These are phyloP conservation scores for Archips xylosteana DNA, from an alignment of 2,888 invertebrate genomes.

Conservation along the genomic window DNA sequence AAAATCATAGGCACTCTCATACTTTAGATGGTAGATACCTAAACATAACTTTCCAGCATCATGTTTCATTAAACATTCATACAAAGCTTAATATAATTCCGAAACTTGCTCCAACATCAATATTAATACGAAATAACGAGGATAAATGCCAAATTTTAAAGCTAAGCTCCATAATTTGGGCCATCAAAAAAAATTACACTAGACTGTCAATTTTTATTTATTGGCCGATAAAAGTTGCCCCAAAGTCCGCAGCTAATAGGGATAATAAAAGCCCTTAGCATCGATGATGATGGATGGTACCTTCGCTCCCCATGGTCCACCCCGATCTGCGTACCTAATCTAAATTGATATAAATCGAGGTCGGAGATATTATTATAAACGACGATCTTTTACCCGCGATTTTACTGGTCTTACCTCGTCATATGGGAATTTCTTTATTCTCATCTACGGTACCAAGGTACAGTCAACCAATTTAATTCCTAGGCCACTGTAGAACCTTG, in stretches of 20 bases:
- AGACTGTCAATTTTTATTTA: conserved; percentile 34
- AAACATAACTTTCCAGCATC: too few relatives aligned
- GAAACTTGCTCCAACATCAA: neutral
- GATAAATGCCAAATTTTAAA: conserved; percentile 1
- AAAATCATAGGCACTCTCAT: too few relatives aligned
- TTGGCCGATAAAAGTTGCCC: conserved; percentile 25
- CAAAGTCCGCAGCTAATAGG: conserved; percentile 36
- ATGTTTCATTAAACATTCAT: neutral
- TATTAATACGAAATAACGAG: neutral
- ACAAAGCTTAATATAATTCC: neutral
- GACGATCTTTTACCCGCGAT: conserved; percentile 1
- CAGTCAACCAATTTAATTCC: too few relatives aligned
- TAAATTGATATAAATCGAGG: conserved; percentile 41
- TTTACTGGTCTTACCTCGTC: neutral
- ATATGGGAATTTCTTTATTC: neutral
- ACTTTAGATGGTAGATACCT: too few relatives aligned
- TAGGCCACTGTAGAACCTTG: too few relatives aligned
- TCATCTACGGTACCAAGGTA: too few relatives aligned
- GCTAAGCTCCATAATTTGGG: neutral
- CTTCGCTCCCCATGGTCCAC: conserved; percentile 13
- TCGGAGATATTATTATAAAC: conserved; percentile 26
- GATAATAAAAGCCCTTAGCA: conserved; percentile 31
- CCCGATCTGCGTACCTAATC: conserved; percentile 33
- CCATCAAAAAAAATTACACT: conserved; percentile 28
- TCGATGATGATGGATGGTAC: conserved; percentile 36